Evolutionary conservation across 1,140 invertebrate genomes (phyloP), one percentile per base, ranked within the genome.

Genomic region (Cepaea nemoralis): DNA sequence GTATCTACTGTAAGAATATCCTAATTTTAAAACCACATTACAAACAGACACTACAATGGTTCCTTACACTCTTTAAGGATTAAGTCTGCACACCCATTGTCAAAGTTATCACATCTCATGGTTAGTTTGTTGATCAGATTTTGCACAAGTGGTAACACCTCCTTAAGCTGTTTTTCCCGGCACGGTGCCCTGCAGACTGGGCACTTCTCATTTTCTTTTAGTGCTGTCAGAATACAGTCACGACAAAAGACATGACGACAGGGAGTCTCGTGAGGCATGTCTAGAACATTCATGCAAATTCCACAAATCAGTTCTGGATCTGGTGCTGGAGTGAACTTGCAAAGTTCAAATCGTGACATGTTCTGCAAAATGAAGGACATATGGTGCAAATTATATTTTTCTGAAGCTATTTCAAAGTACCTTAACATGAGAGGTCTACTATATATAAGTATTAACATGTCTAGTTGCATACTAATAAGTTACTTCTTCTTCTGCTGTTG

Each of bases 191-290:
- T 84, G 74, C 89, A 90, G 24, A 86, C 85, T 74, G 89, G 89
- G 82, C 89, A 90, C 37, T 83, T 88, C n/a, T 70, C 69, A 67
- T 84, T 78, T 31, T 83, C 85, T 0, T 69, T 71, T 0, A 90
- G 83, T 86, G 88, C 89, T 0, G 82, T 85, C 69, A 85, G 82
- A 40, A 90, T 90, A 71, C 89, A 90, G 10, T 83, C 66, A 45
- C 85, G 84, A 84, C 89, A 90, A 80, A 89, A 90, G 0, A 90
- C 88, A 84, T 90, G 89, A 12, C 87, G 85, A 83, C 89, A 90
- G 24, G 85, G 86, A 66, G 87, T 86, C 71, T 89, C 88, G 67
- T 86, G 82, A 19, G 89, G 86, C 27, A 84, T 79, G 50, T 88
- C 85, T 31, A 90, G 82, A 16, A 90, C 88, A 87, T 86, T 86